Evolutionary conservation across 2,888 invertebrate species (phyloP).

Genomic region (Prosopocoilus inquinatus): DNA sequence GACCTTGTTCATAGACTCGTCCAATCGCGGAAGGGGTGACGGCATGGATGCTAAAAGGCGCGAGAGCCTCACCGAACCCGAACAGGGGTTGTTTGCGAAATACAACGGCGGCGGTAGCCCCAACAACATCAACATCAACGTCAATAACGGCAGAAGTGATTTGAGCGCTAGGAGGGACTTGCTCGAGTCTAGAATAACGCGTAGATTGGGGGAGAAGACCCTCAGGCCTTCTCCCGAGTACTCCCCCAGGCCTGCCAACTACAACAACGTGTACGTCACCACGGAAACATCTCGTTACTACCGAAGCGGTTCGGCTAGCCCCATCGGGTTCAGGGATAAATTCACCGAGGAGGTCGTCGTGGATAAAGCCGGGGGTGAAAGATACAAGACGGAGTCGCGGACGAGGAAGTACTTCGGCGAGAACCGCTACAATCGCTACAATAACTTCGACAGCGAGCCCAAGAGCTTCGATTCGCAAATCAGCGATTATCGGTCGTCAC

Average conservation of each 20-base stretch:
- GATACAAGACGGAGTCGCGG: constrained; percentile 50
- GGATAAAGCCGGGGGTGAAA: constrained; percentile 52
- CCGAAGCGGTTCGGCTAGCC: constrained; percentile 56
- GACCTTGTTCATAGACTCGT: constrained; percentile 50
- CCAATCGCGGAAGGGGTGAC: constrained; percentile 62
- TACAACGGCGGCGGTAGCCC: constrained; percentile 18
- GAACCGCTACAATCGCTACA: constrained; percentile 40
- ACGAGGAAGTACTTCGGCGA: constrained; percentile 49
- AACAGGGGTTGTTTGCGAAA: constrained; percentile 32
- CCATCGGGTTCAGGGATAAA: constrained; percentile 55
- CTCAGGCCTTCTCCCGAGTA: constrained; percentile 48
- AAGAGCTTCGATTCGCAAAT: constrained; percentile 66
- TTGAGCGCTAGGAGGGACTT: constrained; percentile 72
- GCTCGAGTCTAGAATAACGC: constrained; percentile 71
- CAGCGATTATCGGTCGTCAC: constrained; percentile 60
- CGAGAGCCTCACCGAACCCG: constrained; percentile 49
- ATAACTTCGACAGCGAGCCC: constrained; percentile 58
- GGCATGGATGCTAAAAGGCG: constrained; percentile 65
- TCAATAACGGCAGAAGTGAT: constrained; percentile 52
- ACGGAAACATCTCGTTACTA: constrained; percentile 58
- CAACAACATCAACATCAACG: constrained; percentile 26
- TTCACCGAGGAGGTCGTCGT: constrained; percentile 55
- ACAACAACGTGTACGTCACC: constrained; percentile 51
- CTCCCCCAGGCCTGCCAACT: constrained; percentile 48
- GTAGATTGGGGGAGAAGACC: constrained; percentile 51